A percentile compares a stretch with the other conserved stretches of the same genome.
Conservation (phyloP, 2,797 vertebrate genomes). For the Hephaestus fuliginosus region DNA sequence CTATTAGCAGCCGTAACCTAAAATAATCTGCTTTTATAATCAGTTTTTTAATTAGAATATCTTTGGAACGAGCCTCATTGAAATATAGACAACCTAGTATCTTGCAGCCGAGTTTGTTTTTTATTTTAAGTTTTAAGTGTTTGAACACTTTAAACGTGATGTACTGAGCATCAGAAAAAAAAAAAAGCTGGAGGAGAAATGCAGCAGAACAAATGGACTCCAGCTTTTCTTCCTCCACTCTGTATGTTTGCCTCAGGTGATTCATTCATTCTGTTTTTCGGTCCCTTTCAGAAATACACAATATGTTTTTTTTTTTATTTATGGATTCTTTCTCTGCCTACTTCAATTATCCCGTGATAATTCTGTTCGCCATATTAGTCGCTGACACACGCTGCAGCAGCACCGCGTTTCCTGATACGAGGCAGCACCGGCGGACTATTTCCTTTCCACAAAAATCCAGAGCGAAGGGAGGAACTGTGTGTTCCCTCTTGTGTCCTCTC, state of each 20-base stretch:
- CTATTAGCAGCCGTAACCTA: background rate
- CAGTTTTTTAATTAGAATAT: background rate
- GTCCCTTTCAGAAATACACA: constrained; percentile 29
- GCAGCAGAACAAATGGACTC: constrained; percentile 8
- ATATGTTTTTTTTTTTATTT: constrained; percentile 30
- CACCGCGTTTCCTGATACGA: constrained; percentile 31
- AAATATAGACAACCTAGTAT: background rate
- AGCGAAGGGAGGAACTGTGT: constrained; percentile 65
- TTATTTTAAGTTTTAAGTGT: too few relatives aligned
- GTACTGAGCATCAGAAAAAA: background rate
- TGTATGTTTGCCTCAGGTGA: constrained; percentile 30
- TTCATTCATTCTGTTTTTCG: constrained; percentile 20
- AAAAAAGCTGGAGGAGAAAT: background rate
- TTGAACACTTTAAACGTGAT: constrained; percentile 26
- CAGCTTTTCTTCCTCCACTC: constrained; percentile 16
- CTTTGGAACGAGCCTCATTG: too few relatives aligned
- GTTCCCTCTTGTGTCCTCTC: constrained; percentile 74
- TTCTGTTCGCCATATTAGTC: constrained; percentile 46
- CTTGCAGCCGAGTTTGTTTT: background rate
- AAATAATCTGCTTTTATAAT: background rate
- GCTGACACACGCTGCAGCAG: constrained; percentile 43
- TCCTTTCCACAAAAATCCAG: constrained; percentile 48
- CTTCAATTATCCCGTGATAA: constrained; percentile 63
- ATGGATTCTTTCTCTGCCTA: constrained; percentile 40
- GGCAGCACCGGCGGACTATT: constrained; percentile 35